Evolutionary conservation across 2,888 invertebrate genomes (phyloP).

Genomic region (Patella ulyssiponensis): DNA sequence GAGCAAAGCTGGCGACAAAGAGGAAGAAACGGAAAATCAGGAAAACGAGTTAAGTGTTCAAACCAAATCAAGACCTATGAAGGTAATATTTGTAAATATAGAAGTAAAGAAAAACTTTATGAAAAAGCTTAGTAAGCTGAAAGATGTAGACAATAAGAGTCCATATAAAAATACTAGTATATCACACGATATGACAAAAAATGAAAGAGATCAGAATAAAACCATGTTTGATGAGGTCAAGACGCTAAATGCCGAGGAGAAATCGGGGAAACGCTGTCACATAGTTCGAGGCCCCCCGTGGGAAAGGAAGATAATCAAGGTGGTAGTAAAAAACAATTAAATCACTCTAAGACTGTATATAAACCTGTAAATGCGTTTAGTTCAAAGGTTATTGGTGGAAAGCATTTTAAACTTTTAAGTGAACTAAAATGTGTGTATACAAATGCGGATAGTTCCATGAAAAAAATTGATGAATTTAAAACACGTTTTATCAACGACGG

Average conservation of each 20-base stretch:
- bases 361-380: neutral
- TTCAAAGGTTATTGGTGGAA: neutral
- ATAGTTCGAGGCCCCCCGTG: neutral
- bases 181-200: neutral
- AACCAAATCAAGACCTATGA: neutral
- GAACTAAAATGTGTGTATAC: conserved; percentile 11
- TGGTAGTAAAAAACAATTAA: neutral
- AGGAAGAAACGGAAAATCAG: too few relatives aligned
- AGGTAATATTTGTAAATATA: neutral
- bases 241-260: neutral
- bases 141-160: neutral
- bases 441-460: neutral
- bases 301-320: neutral
- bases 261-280: neutral
- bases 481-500: neutral
- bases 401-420: neutral
- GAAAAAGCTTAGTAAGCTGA: neutral
- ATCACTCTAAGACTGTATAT: neutral
- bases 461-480: neutral
- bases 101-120: neutral
- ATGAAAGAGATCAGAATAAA: neutral
- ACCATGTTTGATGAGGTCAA: neutral
- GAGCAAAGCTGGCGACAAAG: too few relatives aligned
- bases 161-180: neutral
- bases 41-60: neutral